Evolutionary conservation across 2,797 vertebrate species (phyloP), one percentile per base, ranked within the genome.

Genomic region (Ceryle rudis): DNA sequence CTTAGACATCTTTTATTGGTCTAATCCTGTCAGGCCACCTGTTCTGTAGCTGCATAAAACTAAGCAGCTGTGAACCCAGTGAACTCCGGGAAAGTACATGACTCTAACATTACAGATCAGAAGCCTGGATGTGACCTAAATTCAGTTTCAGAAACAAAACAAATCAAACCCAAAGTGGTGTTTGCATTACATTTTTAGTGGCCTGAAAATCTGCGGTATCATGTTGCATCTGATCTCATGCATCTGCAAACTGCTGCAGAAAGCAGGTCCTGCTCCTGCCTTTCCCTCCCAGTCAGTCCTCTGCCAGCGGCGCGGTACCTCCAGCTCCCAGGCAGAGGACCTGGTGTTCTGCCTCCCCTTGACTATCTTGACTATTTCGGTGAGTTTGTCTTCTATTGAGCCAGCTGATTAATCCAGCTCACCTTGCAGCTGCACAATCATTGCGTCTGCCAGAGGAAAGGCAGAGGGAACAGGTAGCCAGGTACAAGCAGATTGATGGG

Each of bases 51-150:
- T 72, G 67, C 78, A 54, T 60, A 85, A 89, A 89, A 70, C 71
- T 11, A 85, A 92, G 82, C 92, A 91, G 92, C 96, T 92, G 92
- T 51, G 92, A 96, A 91, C 93, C 46, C 81, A 22, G 64, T 49
- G 94, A 95, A 90, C 94, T 86, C n/a, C 61, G 44, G 41, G 80
- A 35, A 94, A 88, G 85, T 28, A 51, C 77, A 25, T 25, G 49
- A 81, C 75, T 86, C 77, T 75, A 66, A 23, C 67, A 9, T 12
- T 58, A 77, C 70, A 75, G 54, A 84, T 42, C 77, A 62, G 86
- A 72, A 75, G 54, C 61, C 82, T 81, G 66, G 82, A 86, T 86
- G 85, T 62, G 90, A 90, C 88, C 92, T 66, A 90, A 90, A 92
- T 94, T 81, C 70, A 31, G 65, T 42, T 95, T 83, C 80, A 84